Base-by-base conservation (phyloP, 2,888 invertebrate species). In the Erebia palarica region DNA sequence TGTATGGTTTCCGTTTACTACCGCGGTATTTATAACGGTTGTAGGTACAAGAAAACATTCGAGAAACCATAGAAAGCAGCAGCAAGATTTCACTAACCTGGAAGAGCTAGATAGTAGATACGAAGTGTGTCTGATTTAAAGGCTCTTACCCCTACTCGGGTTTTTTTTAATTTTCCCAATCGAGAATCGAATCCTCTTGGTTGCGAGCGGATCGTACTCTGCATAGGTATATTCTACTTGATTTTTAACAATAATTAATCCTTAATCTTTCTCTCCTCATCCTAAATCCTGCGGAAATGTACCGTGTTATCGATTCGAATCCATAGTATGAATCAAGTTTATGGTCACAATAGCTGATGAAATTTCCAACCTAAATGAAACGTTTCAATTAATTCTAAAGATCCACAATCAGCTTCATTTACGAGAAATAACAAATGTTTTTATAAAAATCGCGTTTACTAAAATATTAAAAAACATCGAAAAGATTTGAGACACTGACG, bases 401-500 rank as follows among this genome's bases (percentile, higher is more conserved):
- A 13, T 27, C 5, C 7, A 57, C n/a, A 55, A 63, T 53, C 68
- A 70, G 72, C 65, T 74, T 65, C 70, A 61, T 72, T 66, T 67
- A 58, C 61, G 51, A n/a, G 60, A 63, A 14, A 67, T 58, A 14
- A 53, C n/a, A 21, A 53, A 53, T 47, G 16, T 66, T 49, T 55
- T 49, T 70, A 59, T 11, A 71, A 66, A 70, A 67, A 59, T 18
- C 53, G 66, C 58, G 36, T 73, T 64, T 70, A 65, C 60, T 65
- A 75, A 74, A 69, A 13, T 47, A 47, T 65, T 61, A 75, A 73
- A 73, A 70, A 66, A 64, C 70, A 71, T 73, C 68, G 69, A 75
- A 76, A 77, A 58, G 8, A 65, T 72, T 77, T 77, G 75, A 71
- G 71, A 73, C 67, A 65, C n/a, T 70, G 68, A 74, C 69, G 60